phyloP scores from a whole-genome alignment of 2,113 vertebrate species.

The Pygoscelis antarcticus region DNA sequence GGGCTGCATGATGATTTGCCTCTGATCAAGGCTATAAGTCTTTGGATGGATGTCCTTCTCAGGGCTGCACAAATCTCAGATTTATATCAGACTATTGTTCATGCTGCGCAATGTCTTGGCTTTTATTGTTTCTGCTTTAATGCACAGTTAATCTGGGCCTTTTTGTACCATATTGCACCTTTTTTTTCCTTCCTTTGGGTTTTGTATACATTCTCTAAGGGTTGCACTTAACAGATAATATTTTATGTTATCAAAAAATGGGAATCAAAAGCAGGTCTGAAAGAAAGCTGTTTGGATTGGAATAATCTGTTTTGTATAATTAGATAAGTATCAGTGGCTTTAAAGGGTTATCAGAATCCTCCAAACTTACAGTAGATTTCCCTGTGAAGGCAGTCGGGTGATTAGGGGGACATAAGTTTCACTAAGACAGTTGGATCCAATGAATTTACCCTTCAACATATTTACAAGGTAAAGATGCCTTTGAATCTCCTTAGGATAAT shows the following conservation, averaged over 20 bases:
- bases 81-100: background rate
- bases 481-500: background rate
- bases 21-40: background rate
- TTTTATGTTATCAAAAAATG: background rate
- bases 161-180: background rate
- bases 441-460: background rate
- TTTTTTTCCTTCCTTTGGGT: background rate
- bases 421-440: background rate
- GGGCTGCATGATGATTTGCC: background rate
- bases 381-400: background rate
- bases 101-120: background rate
- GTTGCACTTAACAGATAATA: background rate
- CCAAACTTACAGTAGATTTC: background rate
- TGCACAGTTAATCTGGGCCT: background rate
- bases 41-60: background rate
- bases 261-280: background rate
- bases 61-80: background rate
- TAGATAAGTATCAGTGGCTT: background rate
- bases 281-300: background rate
- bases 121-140: background rate
- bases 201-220: background rate
- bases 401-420: background rate
- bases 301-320: background rate
- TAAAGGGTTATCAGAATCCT: background rate
- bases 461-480: background rate